A percentile compares a stretch with the other conserved stretches of the same genome.
Conservation (phyloP, 2,888 invertebrate genomes). For the Seira sanloemensis region DNA sequence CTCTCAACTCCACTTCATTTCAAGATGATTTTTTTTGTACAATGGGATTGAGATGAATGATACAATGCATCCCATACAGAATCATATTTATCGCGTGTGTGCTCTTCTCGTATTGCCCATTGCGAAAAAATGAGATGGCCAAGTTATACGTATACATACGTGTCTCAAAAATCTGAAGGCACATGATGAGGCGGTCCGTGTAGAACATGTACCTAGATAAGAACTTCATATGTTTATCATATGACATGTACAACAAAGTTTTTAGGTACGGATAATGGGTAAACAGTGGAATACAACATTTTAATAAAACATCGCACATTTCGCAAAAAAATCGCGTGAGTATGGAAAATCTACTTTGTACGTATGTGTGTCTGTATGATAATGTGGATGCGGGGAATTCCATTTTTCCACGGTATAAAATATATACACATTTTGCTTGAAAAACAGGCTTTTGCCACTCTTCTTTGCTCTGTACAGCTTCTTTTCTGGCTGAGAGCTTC, state of each 20-base stretch:
- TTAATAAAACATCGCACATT: not conserved
- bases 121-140: not conserved
- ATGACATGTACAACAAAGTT: not conserved
- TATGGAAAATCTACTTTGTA: not conserved
- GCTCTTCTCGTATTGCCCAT: not conserved
- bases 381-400: constrained; percentile 5
- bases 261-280: too few relatives aligned
- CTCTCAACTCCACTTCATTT: too few relatives aligned
- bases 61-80: not conserved
- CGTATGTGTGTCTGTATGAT: too few relatives aligned
- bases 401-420: not conserved
- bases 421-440: not conserved
- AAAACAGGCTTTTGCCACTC: constrained; percentile 7
- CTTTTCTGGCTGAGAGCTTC: not conserved
- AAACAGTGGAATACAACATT: too few relatives aligned
- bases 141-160: not conserved
- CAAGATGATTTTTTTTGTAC: too few relatives aligned
- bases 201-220: not conserved
- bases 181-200: too few relatives aligned
- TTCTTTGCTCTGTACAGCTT: not conserved
- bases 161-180: not conserved
- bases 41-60: not conserved
- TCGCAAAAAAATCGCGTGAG: not conserved
- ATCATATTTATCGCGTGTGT: not conserved
- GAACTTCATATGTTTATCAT: not conserved